Evolutionary conservation across 1,140 invertebrate species (phyloP), one percentile per base, ranked within the genome.

Genomic region (Zaprionus vittiger): DNA sequence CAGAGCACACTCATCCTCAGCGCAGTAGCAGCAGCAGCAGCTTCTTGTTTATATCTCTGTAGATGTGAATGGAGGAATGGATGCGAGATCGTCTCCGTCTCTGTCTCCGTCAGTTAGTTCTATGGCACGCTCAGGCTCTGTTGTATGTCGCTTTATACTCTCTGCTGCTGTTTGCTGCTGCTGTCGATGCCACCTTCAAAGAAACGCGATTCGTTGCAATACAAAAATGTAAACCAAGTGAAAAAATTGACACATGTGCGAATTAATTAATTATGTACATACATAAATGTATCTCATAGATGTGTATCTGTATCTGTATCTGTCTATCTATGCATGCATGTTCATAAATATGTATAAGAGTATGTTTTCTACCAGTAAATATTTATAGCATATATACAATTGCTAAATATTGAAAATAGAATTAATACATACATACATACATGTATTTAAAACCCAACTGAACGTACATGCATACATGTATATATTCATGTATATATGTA

Each of bases 241-340:
- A 73, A 71, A 80, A 28, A 81, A 81, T 38, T 67, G n/a, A 84
- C 61, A 73, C 55, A 81, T 84, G 69, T 74, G 61, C 38, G 17
- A 54, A 57, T 69, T 37, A 59, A 61, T 64, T 28, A 34, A 68
- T 37, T 63, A 73, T 34, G 62, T 76, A 60, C 54, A 44, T 38
- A 78, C 20, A 64, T 56, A 74, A 60, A 61, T 56, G 17, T 63
- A 17, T 7, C 5, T 28, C 14, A 63, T 41, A n/a, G 6, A 69
- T 38, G n/a, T 38, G 63, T 41, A 55, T 38, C 41, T 26, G 2
- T 49, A 55, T 12, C 17, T 28, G 26, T 11, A 44, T 67, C 22
- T 59, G 28, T 64, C 6, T 38, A 65, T 63, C 55, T 52, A 79
- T 15, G 60, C 56, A 55, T 60, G 41, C 28, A 34, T 26, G 28